Conservation (phyloP, 2,888 invertebrate species). For the Merodon equestris region DNA sequence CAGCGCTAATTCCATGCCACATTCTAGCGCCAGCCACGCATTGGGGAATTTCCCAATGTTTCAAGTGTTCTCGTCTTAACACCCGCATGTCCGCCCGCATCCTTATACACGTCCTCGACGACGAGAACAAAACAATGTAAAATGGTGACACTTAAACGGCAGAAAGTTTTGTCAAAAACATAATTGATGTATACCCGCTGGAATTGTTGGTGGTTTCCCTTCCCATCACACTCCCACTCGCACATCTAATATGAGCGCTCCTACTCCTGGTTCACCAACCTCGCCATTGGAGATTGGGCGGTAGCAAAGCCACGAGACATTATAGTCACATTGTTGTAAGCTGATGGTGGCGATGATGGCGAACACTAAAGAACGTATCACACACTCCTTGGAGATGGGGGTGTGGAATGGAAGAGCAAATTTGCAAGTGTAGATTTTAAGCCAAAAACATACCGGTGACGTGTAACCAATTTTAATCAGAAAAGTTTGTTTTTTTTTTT, state of each 20-base stretch:
- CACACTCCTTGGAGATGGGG: not conserved
- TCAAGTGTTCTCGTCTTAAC: conserved; percentile 1
- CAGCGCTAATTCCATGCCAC: conserved; percentile 22
- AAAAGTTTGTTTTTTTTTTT: conserved; percentile 10
- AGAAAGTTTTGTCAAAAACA: conserved; percentile 59
- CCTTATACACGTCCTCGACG: no score
- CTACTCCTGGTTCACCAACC: no score
- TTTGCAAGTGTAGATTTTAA: conserved; percentile 24
- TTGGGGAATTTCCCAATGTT: conserved; percentile 3
- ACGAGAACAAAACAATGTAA: conserved; percentile 11
- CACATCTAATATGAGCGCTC: conserved; percentile 38
- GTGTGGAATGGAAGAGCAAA: not conserved
- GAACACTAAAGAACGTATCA: no score
- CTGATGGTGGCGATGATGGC: no score
- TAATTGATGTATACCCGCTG: conserved; percentile 53
- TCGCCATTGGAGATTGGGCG: conserved; percentile 6
- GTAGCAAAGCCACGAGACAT: conserved; percentile 14
- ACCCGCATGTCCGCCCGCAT: no score
- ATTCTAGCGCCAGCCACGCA: conserved; percentile 13
- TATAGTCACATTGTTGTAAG: not conserved
- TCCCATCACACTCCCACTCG: conserved; percentile 10
- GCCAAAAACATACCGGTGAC: conserved; percentile 16
- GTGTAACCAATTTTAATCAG: conserved; percentile 28
- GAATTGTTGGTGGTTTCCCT: conserved; percentile 22
- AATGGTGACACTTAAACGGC: conserved; percentile 50